These are phyloP conservation scores for Melitaea cinxia DNA, from an alignment of 1,140 invertebrate genomes.

Conservation along the genomic window DNA sequence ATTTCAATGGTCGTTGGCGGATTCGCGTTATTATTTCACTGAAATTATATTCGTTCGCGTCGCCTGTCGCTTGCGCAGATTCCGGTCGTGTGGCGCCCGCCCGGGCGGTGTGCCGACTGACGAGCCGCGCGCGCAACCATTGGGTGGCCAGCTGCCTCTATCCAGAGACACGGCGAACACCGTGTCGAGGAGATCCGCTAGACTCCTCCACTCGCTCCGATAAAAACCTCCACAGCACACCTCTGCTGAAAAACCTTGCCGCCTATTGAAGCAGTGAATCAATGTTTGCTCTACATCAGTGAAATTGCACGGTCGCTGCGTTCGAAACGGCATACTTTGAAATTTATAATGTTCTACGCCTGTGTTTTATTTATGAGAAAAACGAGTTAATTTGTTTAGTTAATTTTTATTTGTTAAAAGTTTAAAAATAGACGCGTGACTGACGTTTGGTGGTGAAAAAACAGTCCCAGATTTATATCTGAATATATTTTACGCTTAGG, in stretches of 20 bases:
- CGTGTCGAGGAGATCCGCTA: conserved; percentile 20
- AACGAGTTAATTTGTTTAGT: neutral
- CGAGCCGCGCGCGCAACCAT: conserved; percentile 55
- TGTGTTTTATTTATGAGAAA: neutral
- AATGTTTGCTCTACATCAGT: conserved; percentile 56
- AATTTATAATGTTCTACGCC: conserved; percentile 6
- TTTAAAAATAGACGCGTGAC: no score
- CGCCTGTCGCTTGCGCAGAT: conserved; percentile 71
- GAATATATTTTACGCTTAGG: no score
- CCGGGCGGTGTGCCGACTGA: conserved; percentile 78
- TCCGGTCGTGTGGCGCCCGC: conserved; percentile 79
- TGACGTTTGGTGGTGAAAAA: no score
- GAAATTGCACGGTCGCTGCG: conserved; percentile 43
- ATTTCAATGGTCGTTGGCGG: conserved; percentile 56
- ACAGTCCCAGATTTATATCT: no score
- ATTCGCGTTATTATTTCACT: conserved; percentile 71
- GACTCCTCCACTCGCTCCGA: conserved; percentile 19
- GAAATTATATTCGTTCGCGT: conserved; percentile 63
- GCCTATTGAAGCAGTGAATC: conserved; percentile 54
- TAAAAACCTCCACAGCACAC: conserved; percentile 13
- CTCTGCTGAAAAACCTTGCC: conserved; percentile 44
- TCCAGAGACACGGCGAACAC: conserved; percentile 29
- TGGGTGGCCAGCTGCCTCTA: conserved; percentile 15
- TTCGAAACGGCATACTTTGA: conserved; percentile 27
- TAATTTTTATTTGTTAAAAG: neutral